phyloP scores from a whole-genome alignment of 2,797 vertebrate genomes.

The Catamblyrhynchus diadema region DNA sequence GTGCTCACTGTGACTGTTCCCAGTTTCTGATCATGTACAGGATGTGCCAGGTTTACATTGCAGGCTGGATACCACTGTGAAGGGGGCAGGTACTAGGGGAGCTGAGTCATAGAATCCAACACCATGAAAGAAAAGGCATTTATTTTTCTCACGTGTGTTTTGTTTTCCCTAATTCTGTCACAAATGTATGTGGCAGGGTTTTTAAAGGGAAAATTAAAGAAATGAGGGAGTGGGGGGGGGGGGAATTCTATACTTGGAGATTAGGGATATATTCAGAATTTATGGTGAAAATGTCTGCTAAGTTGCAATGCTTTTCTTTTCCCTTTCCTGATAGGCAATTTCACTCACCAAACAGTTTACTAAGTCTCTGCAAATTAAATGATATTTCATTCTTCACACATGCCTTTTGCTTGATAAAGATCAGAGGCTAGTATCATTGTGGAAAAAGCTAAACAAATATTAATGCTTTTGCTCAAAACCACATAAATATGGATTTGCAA shows the following conservation, averaged over 20 bases:
- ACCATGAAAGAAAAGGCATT: background rate
- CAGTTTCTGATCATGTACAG: background rate
- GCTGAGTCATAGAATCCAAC: background rate
- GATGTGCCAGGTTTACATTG: background rate
- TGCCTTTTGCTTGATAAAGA: background rate
- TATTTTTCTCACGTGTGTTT: background rate
- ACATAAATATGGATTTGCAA: background rate
- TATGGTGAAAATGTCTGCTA: background rate
- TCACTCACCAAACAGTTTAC: background rate
- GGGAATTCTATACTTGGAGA: accelerated
- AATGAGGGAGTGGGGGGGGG: background rate
- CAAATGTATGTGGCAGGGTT: background rate
- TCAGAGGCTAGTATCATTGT: background rate
- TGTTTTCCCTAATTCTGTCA: background rate
- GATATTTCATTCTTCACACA: background rate
- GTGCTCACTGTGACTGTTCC: background rate
- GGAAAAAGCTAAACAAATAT: background rate
- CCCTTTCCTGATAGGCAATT: background rate
- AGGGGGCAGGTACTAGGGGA: background rate
- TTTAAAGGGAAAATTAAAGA: background rate
- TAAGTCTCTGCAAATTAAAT: background rate
- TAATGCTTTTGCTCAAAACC: background rate
- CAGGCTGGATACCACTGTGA: background rate
- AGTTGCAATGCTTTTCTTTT: background rate
- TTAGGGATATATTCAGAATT: background rate